A percentile compares a stretch with the other conserved stretches of the same genome.
phyloP scores from a whole-genome alignment of 2,888 invertebrate genomes.

The Sphaeridia pumilis region DNA sequence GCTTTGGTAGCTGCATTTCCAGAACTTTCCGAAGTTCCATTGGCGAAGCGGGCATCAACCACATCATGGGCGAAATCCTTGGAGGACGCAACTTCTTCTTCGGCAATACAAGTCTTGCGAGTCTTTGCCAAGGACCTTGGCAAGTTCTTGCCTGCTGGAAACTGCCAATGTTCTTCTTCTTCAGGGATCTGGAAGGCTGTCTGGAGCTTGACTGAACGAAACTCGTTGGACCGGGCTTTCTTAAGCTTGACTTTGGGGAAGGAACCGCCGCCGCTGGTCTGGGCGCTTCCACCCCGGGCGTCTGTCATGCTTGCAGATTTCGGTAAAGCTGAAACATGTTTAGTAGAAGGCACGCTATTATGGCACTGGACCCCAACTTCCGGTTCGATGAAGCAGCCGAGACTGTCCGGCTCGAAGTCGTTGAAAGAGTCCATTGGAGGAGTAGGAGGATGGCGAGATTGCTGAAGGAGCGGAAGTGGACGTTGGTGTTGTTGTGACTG shows the following conservation, averaged over 20 bases:
- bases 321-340: too few species aligned
- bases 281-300: too few species aligned
- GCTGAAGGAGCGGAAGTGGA: background rate
- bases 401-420: too few species aligned
- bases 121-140: conserved; percentile 34
- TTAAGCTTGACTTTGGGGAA: conserved; percentile 17
- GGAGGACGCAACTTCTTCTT: conserved; percentile 28
- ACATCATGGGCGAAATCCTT: background rate
- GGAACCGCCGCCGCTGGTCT: conserved; percentile 16
- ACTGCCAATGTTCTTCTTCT: conserved; percentile 34
- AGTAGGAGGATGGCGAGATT: background rate
- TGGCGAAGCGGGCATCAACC: background rate
- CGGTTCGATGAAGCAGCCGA: too few species aligned
- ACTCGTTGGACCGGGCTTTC: conserved; percentile 9
- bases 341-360: too few species aligned
- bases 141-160: conserved; percentile 34
- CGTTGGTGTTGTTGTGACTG: too few species aligned
- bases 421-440: too few species aligned
- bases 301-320: too few species aligned
- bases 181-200: conserved; percentile 12
- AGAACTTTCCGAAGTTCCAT: too few species aligned
- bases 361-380: too few species aligned
- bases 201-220: conserved; percentile 15
- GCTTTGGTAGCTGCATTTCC: too few species aligned
- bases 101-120: conserved; percentile 32